phyloP scores from a whole-genome alignment of 2,797 vertebrate species.

The Craterocephalus amniculus region DNA sequence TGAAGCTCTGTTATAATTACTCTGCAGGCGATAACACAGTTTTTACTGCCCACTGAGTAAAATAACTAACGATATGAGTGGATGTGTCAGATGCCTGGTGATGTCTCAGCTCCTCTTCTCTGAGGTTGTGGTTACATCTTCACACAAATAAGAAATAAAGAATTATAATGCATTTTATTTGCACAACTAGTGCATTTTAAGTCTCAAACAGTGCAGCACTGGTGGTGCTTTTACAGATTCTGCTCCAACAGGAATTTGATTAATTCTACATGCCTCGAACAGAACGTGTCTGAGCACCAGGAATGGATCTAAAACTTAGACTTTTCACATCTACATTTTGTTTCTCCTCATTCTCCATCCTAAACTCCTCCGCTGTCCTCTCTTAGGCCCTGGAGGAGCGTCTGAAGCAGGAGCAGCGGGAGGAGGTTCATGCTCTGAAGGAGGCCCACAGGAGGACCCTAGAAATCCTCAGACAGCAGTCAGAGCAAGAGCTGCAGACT shows the following conservation, averaged over 20 bases:
- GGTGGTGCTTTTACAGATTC: not conserved
- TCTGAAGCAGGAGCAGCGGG: conserved; percentile 92
- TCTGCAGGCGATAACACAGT: conserved; percentile 1
- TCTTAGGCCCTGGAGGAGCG: conserved; percentile 92
- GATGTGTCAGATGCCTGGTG: not conserved
- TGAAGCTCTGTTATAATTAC: conserved; percentile 17
- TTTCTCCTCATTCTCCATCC: not conserved
- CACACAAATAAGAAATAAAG: not conserved
- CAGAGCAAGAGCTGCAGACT: conserved; percentile 96
- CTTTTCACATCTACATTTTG: not conserved
- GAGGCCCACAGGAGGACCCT: conserved; percentile 94
- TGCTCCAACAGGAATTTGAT: not conserved
- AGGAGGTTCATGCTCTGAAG: conserved; percentile 92
- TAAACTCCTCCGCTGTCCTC: not conserved
- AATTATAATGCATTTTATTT: not conserved
- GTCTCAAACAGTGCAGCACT: too few relatives aligned
- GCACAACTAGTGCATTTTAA: not conserved
- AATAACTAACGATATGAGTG: not conserved
- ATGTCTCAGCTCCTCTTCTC: not conserved
- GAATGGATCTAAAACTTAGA: not conserved
- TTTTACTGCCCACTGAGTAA: not conserved
- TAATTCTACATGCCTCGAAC: too few relatives aligned
- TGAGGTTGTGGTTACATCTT: not conserved
- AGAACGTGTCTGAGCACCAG: not conserved
- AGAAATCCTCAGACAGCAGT: conserved; percentile 93